Conservation (phyloP, 2,888 invertebrate species). For the Tiliacea aurago region DNA sequence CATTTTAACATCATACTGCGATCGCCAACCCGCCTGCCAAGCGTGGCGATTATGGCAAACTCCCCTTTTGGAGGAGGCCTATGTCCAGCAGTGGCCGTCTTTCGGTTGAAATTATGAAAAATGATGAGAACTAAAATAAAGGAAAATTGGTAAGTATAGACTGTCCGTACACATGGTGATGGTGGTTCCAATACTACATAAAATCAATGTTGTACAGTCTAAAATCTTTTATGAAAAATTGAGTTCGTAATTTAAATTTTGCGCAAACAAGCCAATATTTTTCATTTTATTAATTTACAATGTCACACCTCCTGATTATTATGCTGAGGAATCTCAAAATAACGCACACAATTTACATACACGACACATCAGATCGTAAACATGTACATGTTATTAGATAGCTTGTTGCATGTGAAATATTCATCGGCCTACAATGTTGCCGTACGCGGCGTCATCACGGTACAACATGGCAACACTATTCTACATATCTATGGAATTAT, state of each 20-base stretch:
- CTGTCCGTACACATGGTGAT: too few species aligned
- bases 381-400: constrained; percentile 51
- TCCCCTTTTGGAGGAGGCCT: too few species aligned
- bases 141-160: not conserved
- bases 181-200: not conserved
- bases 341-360: constrained; percentile 51
- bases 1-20: too few species aligned
- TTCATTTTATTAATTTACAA: constrained; percentile 37
- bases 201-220: not conserved
- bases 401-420: constrained; percentile 54
- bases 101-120: too few species aligned
- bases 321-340: constrained; percentile 46
- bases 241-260: constrained; percentile 22
- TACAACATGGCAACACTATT: constrained; percentile 66
- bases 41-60: too few species aligned
- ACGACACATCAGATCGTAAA: constrained; percentile 53
- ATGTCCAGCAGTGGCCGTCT: too few species aligned
- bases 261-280: constrained; percentile 25
- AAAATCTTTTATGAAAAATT: not conserved
- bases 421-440: constrained; percentile 60
- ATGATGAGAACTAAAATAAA: not conserved
- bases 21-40: too few species aligned
- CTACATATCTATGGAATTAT: constrained; percentile 78
- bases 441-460: constrained; percentile 34
- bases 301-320: constrained; percentile 44